Evolutionary conservation across 2,797 vertebrate genomes (phyloP).

Genomic region (Chromobotia macracanthus): DNA sequence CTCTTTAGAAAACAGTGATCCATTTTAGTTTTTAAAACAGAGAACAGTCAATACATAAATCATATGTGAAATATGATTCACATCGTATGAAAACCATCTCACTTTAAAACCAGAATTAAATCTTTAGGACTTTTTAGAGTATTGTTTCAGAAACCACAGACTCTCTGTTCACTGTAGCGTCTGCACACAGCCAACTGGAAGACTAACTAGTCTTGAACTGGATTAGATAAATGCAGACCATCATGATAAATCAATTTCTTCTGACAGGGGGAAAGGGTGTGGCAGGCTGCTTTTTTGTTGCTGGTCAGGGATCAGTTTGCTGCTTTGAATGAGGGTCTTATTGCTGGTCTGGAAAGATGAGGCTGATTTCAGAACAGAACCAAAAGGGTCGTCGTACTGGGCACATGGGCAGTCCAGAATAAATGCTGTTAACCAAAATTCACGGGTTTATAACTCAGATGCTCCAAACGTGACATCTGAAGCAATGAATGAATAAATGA

Average conservation of each 20-base stretch:
- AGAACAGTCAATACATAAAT: neutral
- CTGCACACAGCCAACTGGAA: slow-evolving; percentile 8
- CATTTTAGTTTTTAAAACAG: neutral
- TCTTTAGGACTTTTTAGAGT: neutral
- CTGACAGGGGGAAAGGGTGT: slow-evolving; percentile 7
- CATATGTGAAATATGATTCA: too few species aligned
- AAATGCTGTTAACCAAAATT: neutral
- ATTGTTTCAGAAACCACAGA: slow-evolving; percentile 2
- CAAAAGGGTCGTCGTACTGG: neutral
- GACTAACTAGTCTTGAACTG: neutral
- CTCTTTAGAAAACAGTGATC: too few species aligned
- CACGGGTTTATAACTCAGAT: neutral
- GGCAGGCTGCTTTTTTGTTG: slow-evolving; percentile 15
- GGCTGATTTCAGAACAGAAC: neutral
- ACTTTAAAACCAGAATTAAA: too few species aligned
- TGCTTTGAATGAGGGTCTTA: neutral
- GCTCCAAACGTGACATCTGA: neutral
- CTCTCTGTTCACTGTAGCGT: neutral
- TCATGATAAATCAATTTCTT: neutral
- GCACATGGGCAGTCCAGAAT: neutral
- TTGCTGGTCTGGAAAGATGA: slow-evolving; percentile 7
- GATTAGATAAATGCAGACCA: neutral
- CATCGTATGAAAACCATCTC: too few species aligned
- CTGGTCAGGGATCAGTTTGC: slow-evolving; percentile 7
- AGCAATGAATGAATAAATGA: slow-evolving; percentile 3